Base-by-base conservation (phyloP, 2,113 vertebrate genomes). In the Atractosteus spatula region DNA sequence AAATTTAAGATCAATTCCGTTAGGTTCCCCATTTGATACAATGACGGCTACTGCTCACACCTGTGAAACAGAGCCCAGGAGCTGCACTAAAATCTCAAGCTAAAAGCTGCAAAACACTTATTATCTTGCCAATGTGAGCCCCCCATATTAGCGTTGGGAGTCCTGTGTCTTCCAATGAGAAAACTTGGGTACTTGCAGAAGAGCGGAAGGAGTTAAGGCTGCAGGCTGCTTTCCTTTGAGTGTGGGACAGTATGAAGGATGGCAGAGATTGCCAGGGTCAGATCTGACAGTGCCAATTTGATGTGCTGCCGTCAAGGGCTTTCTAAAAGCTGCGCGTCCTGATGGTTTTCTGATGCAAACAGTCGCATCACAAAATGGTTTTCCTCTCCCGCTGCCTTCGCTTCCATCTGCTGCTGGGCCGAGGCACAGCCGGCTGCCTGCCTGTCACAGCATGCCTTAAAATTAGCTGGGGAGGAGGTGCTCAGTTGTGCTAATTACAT, bases 401-500 rank as follows among this genome's bases (percentile, higher is more conserved):
- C 92, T 92, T 97, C 97, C 97, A 99, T 99, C 97, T 99, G 96
- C 96, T 94, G 94, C 94, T 95, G 96, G 95, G 95, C 94, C 91
- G 80, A 82, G 88, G 91, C 91, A 93, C 96, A 93, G 91, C 92
- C 95, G 93, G 94, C 93, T 91, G 96, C 94, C 96, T 96, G 96
- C 95, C 96, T 96, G 95, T 97, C 97, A 97, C 97, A 98, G 96
- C 94, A 91, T 94, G 96, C 87, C 92, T 96, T 93, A 93, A 98
- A 98, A 98, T 98, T 97, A 99, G 96, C 96, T 95, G 91, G 96
- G 97, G 96, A 98, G 96, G 96, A 96, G 96, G 97, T 90, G 93
- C 96, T 95, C 94, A 94, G 96, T 97, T 95, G 95, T 95, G 96
- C 97, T 98, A 98, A 99, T 99, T 98, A 99, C 96, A 96, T 98